Evolutionary conservation across 2,797 vertebrate genomes (phyloP), one percentile per base, ranked within the genome.

Genomic region (Petrocephalus schoutedeni): DNA sequence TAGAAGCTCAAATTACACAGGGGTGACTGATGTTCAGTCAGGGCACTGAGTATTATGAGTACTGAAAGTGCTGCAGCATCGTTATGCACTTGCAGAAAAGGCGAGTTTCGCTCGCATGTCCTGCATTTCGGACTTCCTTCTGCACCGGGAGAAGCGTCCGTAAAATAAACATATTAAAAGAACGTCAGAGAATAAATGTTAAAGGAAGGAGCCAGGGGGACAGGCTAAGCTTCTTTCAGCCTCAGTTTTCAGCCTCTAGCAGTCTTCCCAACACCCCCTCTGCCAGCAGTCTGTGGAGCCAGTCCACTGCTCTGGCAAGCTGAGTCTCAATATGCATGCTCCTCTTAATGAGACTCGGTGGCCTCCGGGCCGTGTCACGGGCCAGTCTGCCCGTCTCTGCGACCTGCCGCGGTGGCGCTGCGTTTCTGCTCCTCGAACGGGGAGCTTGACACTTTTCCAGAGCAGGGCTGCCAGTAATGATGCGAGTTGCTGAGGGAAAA

Each of bases 261-360:
- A 54, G 16, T 74, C 49, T 85, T 85, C 61, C n/a, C 21, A 12
- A 86, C 28, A 28, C 19, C 64, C 49, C 9, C 19, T 53, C 71
- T n/a, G 4, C 10, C 54, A 49, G 61, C 58, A 41, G 87, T 10
- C 57, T 7, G 53, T 7, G 2, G 64, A 67, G 77, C 87, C 77
- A 88, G 28, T 32, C 59, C 49, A 41, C 83, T 41, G 61, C 14
- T 49, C 82, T 1, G n/a, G 6, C 67, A 86, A 19, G 14, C 45
- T 2, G 58, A 21, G 14, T 3, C 28, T 36, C 16, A 54, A 56
- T 74, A 54, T 67, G 61, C 59, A 71, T 57, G 84, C 32, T 74
- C 41, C 28, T 86, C 53, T 74, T 88, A 74, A 88, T 41, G 59
- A 88, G 88, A 67, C n/a, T 56, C 88, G 2, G 82, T 16, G 36